Percentiles rank a stretch among this genome's conserved stretches.
Evolutionary conservation across 2,797 vertebrate genomes (phyloP).

Genomic region (Lepilemur ruficaudatus): DNA sequence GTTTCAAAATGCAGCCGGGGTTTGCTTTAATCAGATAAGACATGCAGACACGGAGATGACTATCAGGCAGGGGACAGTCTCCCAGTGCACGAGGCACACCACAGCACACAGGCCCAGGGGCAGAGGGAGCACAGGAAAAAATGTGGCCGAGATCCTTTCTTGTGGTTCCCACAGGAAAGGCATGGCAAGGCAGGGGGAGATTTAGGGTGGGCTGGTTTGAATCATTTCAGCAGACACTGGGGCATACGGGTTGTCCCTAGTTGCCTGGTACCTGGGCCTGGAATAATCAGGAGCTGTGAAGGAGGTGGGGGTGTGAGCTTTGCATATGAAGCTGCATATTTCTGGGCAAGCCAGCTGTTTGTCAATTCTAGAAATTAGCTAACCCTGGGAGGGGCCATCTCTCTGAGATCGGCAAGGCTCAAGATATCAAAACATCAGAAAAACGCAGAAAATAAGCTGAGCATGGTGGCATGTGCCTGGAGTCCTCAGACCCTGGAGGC

Average conservation of each 20-base stretch:
- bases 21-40: background rate
- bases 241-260: background rate
- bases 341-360: background rate
- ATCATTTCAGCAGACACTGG: background rate
- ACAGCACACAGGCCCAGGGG: accelerated
- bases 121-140: background rate
- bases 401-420: background rate
- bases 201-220: background rate
- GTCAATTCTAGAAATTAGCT: background rate
- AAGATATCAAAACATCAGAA: background rate
- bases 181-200: background rate
- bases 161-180: background rate
- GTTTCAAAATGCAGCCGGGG: background rate
- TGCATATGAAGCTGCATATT: background rate
- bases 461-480: too few relatives aligned
- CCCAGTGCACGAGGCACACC: too few relatives aligned
- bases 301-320: background rate
- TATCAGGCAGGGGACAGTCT: background rate
- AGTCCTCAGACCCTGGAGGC: too few relatives aligned
- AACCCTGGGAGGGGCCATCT: background rate
- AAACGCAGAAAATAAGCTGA: background rate
- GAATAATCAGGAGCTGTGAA: background rate
- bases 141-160: background rate
- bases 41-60: background rate
- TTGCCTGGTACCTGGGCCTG: background rate